Conservation (phyloP, 2,888 invertebrate species). For the Gymnosoma rotundatum region DNA sequence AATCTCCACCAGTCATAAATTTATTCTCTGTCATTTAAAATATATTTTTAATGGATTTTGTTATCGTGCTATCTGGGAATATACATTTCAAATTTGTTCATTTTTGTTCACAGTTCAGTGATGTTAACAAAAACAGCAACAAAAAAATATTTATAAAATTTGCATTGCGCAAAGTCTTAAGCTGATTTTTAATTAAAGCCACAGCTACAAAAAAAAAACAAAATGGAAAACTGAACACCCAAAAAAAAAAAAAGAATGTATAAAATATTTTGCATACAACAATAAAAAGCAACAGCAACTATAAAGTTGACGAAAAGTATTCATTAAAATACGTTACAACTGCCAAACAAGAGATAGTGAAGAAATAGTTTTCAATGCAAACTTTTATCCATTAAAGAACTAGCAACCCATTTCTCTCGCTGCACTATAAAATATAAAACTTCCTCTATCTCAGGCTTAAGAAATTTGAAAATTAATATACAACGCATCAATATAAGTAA, state of each 20-base stretch:
- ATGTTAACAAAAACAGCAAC: not conserved
- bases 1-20: not conserved
- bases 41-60: not conserved
- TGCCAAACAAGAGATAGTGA: slow-evolving; percentile 14
- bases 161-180: slow-evolving; percentile 60
- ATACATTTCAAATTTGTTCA: slow-evolving; percentile 22
- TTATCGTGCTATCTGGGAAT: slow-evolving; percentile 2
- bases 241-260: slow-evolving; percentile 16
- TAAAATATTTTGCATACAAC: slow-evolving; percentile 46
- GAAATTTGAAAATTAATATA: slow-evolving; percentile 1
- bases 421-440: no score
- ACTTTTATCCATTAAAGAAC: slow-evolving; percentile 4
- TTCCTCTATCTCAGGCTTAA: no score
- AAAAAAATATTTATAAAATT: slow-evolving; percentile 36
- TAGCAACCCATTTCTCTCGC: not conserved
- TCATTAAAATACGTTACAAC: slow-evolving; percentile 64
- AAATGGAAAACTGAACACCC: not conserved
- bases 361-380: slow-evolving; percentile 7
- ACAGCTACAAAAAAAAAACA: slow-evolving; percentile 20
- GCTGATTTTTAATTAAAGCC: slow-evolving; percentile 70
- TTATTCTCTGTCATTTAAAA: slow-evolving; percentile 16
- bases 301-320: slow-evolving; percentile 60
- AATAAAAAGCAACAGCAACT: not conserved
- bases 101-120: slow-evolving; percentile 35
- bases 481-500: slow-evolving; percentile 34